Conservation (phyloP, 2,888 invertebrate genomes). For the Cerceris ruficornis region DNA sequence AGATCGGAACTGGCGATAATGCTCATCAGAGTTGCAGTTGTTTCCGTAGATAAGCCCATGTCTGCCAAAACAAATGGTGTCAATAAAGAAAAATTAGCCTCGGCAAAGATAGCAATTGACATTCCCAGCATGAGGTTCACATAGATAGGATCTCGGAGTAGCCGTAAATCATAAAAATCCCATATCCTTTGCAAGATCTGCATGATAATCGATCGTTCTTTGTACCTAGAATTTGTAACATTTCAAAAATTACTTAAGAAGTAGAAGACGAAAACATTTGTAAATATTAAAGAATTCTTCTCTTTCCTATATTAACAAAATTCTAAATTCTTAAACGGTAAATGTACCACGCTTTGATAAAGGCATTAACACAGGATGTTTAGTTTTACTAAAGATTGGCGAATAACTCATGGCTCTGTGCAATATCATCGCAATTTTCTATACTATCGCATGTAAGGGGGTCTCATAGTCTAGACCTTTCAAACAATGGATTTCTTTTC, state of each 20-base stretch:
- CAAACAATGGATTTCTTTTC: no score
- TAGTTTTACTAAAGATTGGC: no score
- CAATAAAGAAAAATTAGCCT: slow-evolving; percentile 87
- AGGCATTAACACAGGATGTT: no score
- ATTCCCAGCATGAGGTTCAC: slow-evolving; percentile 87
- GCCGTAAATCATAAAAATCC: slow-evolving; percentile 85
- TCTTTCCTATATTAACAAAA: no score
- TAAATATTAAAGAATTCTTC: no score
- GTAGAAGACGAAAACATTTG: no score
- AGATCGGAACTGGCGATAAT: slow-evolving; percentile 84
- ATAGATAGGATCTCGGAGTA: slow-evolving; percentile 87
- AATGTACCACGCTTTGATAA: no score
- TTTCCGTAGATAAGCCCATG: slow-evolving; percentile 83
- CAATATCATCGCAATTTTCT: no score
- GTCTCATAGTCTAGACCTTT: no score
- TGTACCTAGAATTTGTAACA: slow-evolving; percentile 25
- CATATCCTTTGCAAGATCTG: slow-evolving; percentile 74
- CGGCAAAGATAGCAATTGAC: slow-evolving; percentile 87
- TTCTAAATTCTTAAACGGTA: no score
- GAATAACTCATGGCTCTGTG: no score
- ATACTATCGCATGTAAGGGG: no score
- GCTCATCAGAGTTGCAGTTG: slow-evolving; percentile 86
- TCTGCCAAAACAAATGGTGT: slow-evolving; percentile 87
- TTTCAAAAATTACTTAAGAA: not conserved
- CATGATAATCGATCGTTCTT: not conserved